A percentile compares a stretch with the other conserved stretches of the same genome.
These are phyloP conservation scores for Micoletzkya japonica DNA, from an alignment of 2,888 invertebrate genomes.

Conservation along the genomic window DNA sequence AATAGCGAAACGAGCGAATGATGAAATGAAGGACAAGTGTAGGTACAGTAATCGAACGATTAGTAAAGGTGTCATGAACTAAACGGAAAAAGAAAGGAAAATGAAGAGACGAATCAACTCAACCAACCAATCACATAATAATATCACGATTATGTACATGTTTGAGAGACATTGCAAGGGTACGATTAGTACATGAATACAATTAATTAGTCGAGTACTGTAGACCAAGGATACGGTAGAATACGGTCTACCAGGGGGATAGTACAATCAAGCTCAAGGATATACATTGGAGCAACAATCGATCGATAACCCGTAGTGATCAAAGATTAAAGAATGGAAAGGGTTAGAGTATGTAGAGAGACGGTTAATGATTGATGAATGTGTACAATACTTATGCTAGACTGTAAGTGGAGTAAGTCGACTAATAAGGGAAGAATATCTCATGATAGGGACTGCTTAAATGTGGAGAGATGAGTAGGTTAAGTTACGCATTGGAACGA, in stretches of 20 bases:
- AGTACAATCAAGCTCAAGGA: background rate
- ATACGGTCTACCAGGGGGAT: background rate
- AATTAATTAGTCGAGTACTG: background rate
- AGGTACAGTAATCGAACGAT: too few species aligned
- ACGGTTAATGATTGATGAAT: slow-evolving; percentile 6
- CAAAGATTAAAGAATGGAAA: background rate
- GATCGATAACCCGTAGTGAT: background rate
- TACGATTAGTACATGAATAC: background rate
- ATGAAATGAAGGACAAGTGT: too few species aligned
- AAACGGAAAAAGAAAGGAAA: too few species aligned
- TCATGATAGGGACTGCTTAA: background rate
- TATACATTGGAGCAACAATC: background rate
- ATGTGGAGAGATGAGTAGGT: background rate
- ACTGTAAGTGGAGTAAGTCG: background rate
- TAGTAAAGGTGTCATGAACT: too few species aligned
- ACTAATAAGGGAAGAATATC: background rate
- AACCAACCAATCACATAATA: too few species aligned
- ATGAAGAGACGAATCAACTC: too few species aligned
- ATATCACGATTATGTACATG: too few species aligned
- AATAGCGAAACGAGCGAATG: too few species aligned
- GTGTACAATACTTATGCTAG: background rate
- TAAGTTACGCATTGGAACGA: slow-evolving; percentile 6
- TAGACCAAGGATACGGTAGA: background rate
- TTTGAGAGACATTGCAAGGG: background rate
- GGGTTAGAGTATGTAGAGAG: background rate